A percentile compares a stretch with the other conserved stretches of the same genome.
Conservation (phyloP, 2,113 vertebrate species). For the Lepisosteus osseus region DNA sequence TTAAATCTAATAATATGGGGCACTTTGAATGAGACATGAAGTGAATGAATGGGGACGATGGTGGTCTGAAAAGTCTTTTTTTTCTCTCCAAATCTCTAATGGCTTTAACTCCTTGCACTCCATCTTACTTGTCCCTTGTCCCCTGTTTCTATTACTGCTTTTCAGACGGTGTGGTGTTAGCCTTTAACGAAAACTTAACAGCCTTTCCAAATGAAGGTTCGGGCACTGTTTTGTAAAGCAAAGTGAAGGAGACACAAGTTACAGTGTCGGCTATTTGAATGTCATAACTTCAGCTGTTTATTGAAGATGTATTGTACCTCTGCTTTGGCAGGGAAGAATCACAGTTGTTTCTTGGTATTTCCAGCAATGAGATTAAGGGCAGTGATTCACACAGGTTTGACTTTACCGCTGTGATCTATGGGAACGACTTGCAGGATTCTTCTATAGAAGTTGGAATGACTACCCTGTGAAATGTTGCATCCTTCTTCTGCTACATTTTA, state of each 20-base stretch:
- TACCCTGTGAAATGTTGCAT: no score
- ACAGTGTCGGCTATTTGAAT: no score
- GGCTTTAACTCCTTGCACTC: constrained; percentile 16
- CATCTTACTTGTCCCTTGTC: background rate
- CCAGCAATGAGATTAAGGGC: no score
- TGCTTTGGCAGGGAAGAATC: no score
- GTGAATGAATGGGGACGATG: constrained; percentile 48
- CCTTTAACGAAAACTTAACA: constrained; percentile 57
- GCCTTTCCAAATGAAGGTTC: constrained; percentile 49
- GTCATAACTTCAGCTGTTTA: no score
- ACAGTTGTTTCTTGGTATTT: no score
- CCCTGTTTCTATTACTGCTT: constrained; percentile 15
- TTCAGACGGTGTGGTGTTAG: constrained; percentile 47
- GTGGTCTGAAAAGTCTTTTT: constrained; percentile 33
- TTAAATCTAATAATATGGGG: constrained; percentile 62
- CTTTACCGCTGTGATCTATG: no score
- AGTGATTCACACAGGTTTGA: no score
- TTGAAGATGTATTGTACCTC: no score
- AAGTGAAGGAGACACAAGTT: background rate
- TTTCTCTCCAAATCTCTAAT: constrained; percentile 15
- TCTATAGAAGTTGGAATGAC: no score
- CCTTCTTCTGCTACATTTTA: no score
- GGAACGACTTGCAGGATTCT: no score
- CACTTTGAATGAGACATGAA: constrained; percentile 48
- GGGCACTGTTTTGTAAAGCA: constrained; percentile 4